Evolutionary conservation across 2,113 vertebrate genomes (phyloP).

Genomic region (Cheilinus undulatus): DNA sequence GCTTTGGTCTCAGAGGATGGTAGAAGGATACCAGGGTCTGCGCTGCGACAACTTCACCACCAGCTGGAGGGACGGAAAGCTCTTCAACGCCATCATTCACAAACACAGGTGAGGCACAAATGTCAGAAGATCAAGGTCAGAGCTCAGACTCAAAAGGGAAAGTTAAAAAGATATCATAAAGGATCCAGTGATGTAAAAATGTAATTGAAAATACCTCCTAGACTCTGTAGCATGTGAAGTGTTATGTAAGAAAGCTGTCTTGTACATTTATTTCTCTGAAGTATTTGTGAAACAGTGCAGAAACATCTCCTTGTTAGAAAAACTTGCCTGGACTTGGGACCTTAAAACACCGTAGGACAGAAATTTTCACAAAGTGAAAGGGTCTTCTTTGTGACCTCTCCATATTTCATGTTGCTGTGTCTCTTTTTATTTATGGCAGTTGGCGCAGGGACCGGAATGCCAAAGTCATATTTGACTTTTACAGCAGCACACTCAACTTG

Average conservation of each 20-base stretch:
- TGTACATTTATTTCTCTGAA: not conserved
- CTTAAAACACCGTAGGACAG: not conserved
- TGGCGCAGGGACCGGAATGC: conserved; percentile 9
- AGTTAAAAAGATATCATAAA: too few species aligned
- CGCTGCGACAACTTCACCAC: conserved; percentile 96
- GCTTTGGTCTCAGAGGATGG: conserved; percentile 96
- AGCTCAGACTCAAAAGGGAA: not conserved
- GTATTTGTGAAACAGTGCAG: conserved; percentile 3
- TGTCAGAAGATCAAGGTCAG: not conserved
- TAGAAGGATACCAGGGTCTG: conserved; percentile 92
- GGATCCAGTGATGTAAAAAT: too few species aligned
- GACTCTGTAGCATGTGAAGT: not conserved
- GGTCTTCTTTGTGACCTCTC: conserved; percentile 15
- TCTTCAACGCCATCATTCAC: conserved; percentile 96
- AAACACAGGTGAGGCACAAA: conserved; percentile 88
- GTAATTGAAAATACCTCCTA: too few species aligned
- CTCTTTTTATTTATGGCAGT: conserved; percentile 23
- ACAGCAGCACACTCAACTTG: conserved; percentile 7
- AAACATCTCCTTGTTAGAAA: not conserved
- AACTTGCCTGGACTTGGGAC: conserved; percentile 46
- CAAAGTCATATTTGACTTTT: conserved; percentile 7
- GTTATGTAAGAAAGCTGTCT: not conserved
- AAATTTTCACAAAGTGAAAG: not conserved
- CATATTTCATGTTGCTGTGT: conserved; percentile 12
- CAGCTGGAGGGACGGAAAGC: conserved; percentile 94